phyloP scores from a whole-genome alignment of 2,888 invertebrate species.

The Hydroisotoma schaefferi region DNA sequence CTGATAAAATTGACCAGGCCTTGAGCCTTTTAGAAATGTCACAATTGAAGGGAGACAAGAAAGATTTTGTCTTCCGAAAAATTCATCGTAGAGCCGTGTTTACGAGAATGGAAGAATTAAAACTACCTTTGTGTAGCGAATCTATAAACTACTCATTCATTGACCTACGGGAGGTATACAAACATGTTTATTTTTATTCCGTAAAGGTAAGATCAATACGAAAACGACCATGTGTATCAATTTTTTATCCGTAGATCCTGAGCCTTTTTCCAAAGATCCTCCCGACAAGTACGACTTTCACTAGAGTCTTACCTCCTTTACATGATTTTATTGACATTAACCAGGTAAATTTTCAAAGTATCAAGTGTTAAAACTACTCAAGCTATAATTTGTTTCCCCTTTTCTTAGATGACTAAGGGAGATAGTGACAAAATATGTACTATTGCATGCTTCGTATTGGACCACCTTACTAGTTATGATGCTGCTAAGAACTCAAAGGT shows the following conservation, averaged over 20 bases:
- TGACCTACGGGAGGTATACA: slow-evolving; percentile 8
- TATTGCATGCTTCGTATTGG: slow-evolving; percentile 53
- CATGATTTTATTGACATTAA: slow-evolving; percentile 55
- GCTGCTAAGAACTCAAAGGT: slow-evolving; percentile 50
- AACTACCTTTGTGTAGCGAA: slow-evolving; percentile 53
- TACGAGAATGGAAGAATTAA: slow-evolving; percentile 54
- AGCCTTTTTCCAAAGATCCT: slow-evolving; percentile 54
- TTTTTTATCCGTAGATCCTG: slow-evolving; percentile 52
- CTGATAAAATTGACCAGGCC: slow-evolving; percentile 55
- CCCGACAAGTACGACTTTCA: slow-evolving; percentile 53
- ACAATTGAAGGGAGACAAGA: slow-evolving; percentile 34
- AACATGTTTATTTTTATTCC: neutral
- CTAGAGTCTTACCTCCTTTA: slow-evolving; percentile 53
- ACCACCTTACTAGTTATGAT: slow-evolving; percentile 50
- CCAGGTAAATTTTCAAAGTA: slow-evolving; percentile 44
- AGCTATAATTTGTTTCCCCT: neutral
- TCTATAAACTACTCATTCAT: slow-evolving; percentile 1
- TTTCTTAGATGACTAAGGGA: slow-evolving; percentile 49
- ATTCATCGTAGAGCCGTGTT: slow-evolving; percentile 56
- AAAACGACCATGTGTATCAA: neutral
- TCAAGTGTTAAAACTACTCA: neutral
- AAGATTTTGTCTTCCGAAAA: slow-evolving; percentile 35
- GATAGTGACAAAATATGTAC: slow-evolving; percentile 50
- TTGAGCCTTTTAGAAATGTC: slow-evolving; percentile 54
- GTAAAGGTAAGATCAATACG: neutral